Base-by-base conservation (phyloP, 2,797 vertebrate species). In the Dromococcyx pavoninus region DNA sequence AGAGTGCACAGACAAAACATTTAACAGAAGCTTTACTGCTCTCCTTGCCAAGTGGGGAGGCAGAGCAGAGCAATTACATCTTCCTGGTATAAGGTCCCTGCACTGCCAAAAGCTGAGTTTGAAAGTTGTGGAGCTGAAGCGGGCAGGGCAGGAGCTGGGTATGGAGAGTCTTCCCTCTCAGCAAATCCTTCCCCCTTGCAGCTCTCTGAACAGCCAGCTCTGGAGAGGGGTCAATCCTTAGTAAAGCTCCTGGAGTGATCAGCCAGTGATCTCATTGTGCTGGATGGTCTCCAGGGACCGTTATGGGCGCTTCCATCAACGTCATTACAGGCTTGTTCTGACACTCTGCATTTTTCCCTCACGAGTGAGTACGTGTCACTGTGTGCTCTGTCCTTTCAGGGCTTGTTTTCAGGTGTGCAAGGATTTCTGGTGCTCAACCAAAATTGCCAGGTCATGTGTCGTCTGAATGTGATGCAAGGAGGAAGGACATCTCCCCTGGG, bases 281-380 rank as follows among this genome's bases (percentile, higher is more conserved):
- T 95, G 89, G 86, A 88, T 71, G 28, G 23, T 9, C 37, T 16
- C 76, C 85, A 88, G 66, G 32, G 53, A 14, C 48, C n/a, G 30
- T 25, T 73, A 23, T 2, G 1, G 73, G 57, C 91, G 67, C 33
- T 51, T 32, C 11, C 75, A 69, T 30, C 11, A 5, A 11, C 11
- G 7, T 39, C 43, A 25, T 30, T 25, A 13, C 22, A 67, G 71
- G 21, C 74, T 44, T 41, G 32, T 24, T 82, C 41, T 51, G 60
- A 83, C 58, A 24, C 11, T 23, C 61, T 5, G 14, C 0, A 0
- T 11, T 33, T 81, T 75, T 58, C 13, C 39, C 39, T 35, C 48
- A 2, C 8, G 16, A n/a, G 9, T 30, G 70, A 27, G 50, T 7
- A 13, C 8, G 1, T 37, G n/a, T 50, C 44, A 69, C 57, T 5